These are phyloP conservation scores for Malthinus seriepunctatus DNA, from an alignment of 2,888 invertebrate genomes.

Conservation along the genomic window DNA sequence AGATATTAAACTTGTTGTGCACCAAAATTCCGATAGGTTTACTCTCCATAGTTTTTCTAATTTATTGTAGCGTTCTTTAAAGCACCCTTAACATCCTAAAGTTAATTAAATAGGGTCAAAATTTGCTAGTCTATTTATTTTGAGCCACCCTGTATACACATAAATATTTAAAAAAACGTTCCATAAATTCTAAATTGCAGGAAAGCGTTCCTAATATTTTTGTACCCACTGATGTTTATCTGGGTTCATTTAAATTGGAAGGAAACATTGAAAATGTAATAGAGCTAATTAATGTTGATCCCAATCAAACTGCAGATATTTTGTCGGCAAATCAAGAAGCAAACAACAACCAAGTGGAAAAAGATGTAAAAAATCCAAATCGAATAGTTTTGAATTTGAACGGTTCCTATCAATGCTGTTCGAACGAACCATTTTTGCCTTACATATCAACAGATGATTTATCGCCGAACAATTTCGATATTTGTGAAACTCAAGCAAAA, in stretches of 20 bases:
- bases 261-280: slow-evolving; percentile 3
- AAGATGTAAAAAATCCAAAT: neutral
- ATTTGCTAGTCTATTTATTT: too few species aligned
- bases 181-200: slow-evolving; percentile 1
- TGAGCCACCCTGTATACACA: too few species aligned
- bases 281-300: slow-evolving; percentile 8
- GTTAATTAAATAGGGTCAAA: too few species aligned
- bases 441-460: neutral
- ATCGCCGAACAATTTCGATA: neutral
- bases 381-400: too few species aligned
- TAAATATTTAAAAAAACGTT: too few species aligned
- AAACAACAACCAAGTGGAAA: neutral
- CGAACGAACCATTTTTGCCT: neutral
- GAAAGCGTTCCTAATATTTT: neutral
- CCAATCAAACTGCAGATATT: neutral
- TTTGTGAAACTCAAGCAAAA: neutral
- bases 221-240: neutral
- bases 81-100: too few species aligned
- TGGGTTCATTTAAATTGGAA: neutral
- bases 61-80: too few species aligned
- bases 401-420: neutral
- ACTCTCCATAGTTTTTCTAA: too few species aligned
- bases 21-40: too few species aligned
- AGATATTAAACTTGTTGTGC: too few species aligned
- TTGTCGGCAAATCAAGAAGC: neutral